Evolutionary conservation across 64 coral and sea anemone genomes (phyloP), one percentile per base, ranked within the genome.

Genomic region (Stichodactyla mertensii): DNA sequence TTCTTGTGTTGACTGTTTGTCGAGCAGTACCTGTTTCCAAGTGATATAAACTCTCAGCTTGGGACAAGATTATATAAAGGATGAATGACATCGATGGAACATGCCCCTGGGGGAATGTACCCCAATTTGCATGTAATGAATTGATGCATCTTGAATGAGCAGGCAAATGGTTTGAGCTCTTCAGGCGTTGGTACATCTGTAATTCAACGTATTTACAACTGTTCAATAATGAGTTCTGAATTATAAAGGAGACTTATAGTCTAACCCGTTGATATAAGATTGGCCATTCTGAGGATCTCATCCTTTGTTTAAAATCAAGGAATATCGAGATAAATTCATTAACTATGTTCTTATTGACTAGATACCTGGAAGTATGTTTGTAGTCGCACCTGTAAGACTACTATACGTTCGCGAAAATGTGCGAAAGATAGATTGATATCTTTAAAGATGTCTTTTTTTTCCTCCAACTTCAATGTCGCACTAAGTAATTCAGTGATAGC

Each of bases 31-130:
- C 24, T 74, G 6, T 11, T 5, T 31, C n/a, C 7, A 27, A 74
- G 27, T 74, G 69, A 23, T 74, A 74, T 74, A 74, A 31, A 74
- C 24, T 74, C 69, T 9, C 69, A 74, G 69, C 69, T 74, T 74
- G 69, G 69, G 24, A 74, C 23, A 10, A 11, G 69, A 74, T 27
- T 74, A 27, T 74, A 74, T 69, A 69, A 26, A 74, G 69, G 2
- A 74, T 12, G 4, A 31, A 23, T 74, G 24, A 74, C 36, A 74
- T 74, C 69, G 24, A 74, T 74, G 24, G 27, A n/a, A 74, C 27
- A 74, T 74, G n/a, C 20, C 12, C 24, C 10, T 74, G 69, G 36
- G 36, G 36, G 3, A 45, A 45, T 45, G 36, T 45, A 45, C 36
- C 36, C 36, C 36, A 74, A 74, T 74, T 74, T 74, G 24, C 69